These are phyloP conservation scores for Proisotoma minuta DNA, from an alignment of 2,888 invertebrate genomes.

Conservation along the genomic window DNA sequence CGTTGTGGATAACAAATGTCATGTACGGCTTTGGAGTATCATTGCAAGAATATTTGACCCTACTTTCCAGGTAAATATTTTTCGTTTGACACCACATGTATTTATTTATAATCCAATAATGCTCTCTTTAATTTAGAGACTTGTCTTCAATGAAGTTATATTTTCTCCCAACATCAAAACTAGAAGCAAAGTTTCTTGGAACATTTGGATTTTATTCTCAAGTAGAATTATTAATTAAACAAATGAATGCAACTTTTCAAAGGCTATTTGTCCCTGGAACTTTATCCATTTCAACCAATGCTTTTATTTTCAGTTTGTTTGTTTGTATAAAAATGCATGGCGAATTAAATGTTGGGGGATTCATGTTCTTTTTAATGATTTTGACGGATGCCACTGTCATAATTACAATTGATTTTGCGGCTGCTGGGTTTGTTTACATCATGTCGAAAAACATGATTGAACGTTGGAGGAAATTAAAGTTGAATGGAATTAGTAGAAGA, in stretches of 20 bases:
- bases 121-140: no score
- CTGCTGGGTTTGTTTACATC: not conserved
- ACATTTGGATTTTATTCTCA: no score
- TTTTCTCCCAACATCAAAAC: no score
- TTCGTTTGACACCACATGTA: no score
- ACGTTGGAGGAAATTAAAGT: not conserved
- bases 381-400: not conserved
- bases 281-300: not conserved
- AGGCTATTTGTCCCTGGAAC: not conserved
- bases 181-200: no score
- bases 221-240: no score
- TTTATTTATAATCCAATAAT: no score
- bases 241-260: not conserved
- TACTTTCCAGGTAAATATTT: not conserved
- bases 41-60: not conserved
- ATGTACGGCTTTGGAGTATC: not conserved
- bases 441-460: not conserved
- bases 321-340: not conserved
- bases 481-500: not conserved
- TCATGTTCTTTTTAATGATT: not conserved
- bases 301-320: not conserved
- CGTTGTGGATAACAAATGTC: not conserved
- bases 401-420: not conserved
- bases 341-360: no score
- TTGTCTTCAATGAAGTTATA: no score